Evolutionary conservation across 2,888 invertebrate genomes (phyloP), one percentile per base, ranked within the genome.

Genomic region (Pandemis cinnamomeana): DNA sequence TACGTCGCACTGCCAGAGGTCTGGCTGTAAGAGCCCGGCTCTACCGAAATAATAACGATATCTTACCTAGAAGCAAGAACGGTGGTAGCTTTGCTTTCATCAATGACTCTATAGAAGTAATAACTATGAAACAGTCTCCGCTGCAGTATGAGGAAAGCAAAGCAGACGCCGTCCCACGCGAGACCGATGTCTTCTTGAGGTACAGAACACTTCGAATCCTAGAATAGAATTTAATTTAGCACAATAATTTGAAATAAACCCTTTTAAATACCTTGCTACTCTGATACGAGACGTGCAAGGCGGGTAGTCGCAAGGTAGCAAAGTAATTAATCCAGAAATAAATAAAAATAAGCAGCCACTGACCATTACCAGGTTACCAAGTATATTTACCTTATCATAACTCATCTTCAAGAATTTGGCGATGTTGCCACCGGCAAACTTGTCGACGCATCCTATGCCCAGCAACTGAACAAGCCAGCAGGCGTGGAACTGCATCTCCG

Each of bases 101-200:
- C 97, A 51, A 99, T 97, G 78, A 99, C 97, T 89, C 99, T 98
- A 86, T 98, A 98, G 95, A 99, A 99, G 91, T 99, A 99, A 91
- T 98, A 98, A 80, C 98, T 99, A 83, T 97, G 97, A 93, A 99
- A 99, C 71, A 99, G 95, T 78, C 99, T 95, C 81, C 98, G 95
- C 89, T 99, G 99, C 75, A 99, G 94, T 71, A 99, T 95, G 8
- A 99, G 95, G 88, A 99, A 99, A 0, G 96, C 97, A 87, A 99
- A 99, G 86, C 99, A 99, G 62, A 99, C 95, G 3, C 97, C 97
- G 87, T 99, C 99, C 98, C 99, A 99, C 5, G 98, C 96, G 77
- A 99, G 95, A 0, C 98, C 98, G 55, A 98, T 97, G 85, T 98
- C 98, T 81, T 97, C 97, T 78, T 96, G 95, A 0, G 97, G 96